Percentiles rank a stretch among this genome's conserved stretches.
Conservation (phyloP, 1,140 invertebrate species). For the Trinorchestia longiramus region DNA sequence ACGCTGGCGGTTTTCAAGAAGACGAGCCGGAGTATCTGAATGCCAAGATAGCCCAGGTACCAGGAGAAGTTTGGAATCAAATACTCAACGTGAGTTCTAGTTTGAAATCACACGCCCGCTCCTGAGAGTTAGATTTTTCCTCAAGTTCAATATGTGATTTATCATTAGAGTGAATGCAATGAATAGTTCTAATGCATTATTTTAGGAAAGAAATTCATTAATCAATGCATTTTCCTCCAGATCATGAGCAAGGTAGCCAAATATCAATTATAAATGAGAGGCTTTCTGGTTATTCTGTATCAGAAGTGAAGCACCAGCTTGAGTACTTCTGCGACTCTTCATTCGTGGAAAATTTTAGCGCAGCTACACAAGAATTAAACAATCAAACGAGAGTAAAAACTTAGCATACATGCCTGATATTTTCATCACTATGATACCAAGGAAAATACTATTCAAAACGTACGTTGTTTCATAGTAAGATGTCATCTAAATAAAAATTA, state of each 20-base stretch:
- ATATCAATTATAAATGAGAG: neutral
- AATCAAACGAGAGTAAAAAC: no score
- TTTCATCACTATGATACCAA: no score
- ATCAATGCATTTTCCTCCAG: neutral
- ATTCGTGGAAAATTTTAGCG: no score
- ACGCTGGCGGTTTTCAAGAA: neutral
- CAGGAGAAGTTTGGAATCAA: conserved; percentile 38
- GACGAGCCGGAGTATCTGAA: neutral
- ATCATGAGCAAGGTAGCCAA: neutral
- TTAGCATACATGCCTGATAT: no score
- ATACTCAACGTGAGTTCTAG: neutral
- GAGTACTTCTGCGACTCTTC: no score
- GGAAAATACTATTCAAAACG: no score
- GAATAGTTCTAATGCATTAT: neutral
- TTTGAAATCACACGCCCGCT: neutral
- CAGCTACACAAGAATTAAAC: no score
- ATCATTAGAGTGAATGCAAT: neutral
- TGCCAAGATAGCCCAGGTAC: neutral
- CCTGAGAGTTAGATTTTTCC: neutral
- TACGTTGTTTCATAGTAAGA: no score
- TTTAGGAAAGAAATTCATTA: neutral
- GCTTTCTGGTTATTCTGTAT: neutral
- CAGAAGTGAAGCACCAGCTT: no score
- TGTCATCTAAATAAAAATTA: no score
- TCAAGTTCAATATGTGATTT: neutral